Conservation (phyloP, 2,113 vertebrate genomes). For the Pogona vitticeps region DNA sequence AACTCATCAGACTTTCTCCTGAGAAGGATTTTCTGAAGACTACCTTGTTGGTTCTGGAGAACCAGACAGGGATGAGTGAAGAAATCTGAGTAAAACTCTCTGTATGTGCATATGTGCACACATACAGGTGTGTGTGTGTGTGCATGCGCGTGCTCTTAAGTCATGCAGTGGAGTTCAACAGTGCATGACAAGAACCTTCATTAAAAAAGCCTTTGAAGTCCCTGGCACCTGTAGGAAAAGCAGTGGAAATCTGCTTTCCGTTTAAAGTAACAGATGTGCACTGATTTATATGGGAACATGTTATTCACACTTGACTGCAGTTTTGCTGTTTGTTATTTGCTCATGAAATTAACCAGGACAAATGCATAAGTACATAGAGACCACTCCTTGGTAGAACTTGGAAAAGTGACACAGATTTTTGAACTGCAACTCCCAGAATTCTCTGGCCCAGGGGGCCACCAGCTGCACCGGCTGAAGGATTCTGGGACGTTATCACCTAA, state of each 20-base stretch:
- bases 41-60: accelerated
- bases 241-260: not conserved
- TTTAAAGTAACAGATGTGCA: not conserved
- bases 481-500: too few species aligned
- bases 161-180: not conserved
- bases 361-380: not conserved
- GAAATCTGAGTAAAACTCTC: not conserved
- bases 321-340: not conserved
- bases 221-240: not conserved
- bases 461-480: too few species aligned
- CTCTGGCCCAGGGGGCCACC: too few species aligned
- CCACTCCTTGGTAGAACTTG: too few species aligned
- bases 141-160: too few species aligned
- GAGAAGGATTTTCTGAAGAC: too few species aligned
- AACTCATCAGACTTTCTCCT: slow-evolving; percentile 9
- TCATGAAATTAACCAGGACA: not conserved
- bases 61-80: not conserved
- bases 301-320: not conserved
- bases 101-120: too few species aligned
- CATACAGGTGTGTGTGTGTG: too few species aligned
- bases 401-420: too few species aligned
- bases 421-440: too few species aligned
- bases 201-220: not conserved
- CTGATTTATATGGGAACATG: not conserved
- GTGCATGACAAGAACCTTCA: not conserved